phyloP scores from a whole-genome alignment of 2,888 invertebrate genomes.

The Stenchaetothrips biformis region DNA sequence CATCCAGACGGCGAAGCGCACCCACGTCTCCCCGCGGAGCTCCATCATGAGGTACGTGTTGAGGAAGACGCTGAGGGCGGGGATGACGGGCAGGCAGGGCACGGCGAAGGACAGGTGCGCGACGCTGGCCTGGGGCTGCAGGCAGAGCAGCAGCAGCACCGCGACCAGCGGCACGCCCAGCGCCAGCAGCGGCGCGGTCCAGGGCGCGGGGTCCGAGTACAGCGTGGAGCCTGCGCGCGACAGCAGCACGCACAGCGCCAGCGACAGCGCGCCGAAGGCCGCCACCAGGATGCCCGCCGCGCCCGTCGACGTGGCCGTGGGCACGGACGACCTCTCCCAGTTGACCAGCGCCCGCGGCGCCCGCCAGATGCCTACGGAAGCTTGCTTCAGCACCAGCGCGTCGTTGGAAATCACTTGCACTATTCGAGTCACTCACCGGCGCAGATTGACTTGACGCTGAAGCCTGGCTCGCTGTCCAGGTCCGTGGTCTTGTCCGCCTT shows the following conservation, averaged over 20 bases:
- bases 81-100: conserved; percentile 44
- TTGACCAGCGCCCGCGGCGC: neutral
- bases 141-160: neutral
- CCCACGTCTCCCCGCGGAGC: conserved; percentile 47
- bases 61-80: conserved; percentile 47
- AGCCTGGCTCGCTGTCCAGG: neutral
- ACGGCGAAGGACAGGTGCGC: neutral
- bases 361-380: neutral
- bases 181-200: conserved; percentile 3
- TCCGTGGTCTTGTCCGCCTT: neutral
- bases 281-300: conserved; percentile 8
- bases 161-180: neutral
- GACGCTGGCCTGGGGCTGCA: conserved; percentile 17
- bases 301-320: neutral
- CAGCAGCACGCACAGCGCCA: conserved; percentile 8
- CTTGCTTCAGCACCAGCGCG: no score
- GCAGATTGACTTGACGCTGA: no score
- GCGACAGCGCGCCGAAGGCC: neutral
- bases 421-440: no score
- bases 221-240: neutral
- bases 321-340: neutral
- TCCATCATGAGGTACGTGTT: conserved; percentile 50
- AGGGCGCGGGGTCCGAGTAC: neutral
- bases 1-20: conserved; percentile 49
- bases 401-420: no score